Evolutionary conservation across 2,113 vertebrate species (phyloP).

Genomic region (Promerops cafer): DNA sequence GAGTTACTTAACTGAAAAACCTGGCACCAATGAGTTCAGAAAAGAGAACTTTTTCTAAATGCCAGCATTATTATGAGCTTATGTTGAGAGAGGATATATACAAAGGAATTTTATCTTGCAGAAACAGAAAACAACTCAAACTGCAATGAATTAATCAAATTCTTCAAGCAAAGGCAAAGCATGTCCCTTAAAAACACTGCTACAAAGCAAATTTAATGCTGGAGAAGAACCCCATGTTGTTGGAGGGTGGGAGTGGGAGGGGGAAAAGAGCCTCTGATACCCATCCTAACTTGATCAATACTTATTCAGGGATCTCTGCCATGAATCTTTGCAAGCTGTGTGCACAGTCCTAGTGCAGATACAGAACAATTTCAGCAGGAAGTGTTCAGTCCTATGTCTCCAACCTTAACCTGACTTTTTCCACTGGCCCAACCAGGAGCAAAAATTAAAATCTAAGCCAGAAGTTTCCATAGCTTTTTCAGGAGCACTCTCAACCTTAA

Average conservation of each 20-base stretch:
- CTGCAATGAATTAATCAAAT: background rate
- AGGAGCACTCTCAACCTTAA: background rate
- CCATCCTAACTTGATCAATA: too few relatives aligned
- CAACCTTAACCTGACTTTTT: background rate
- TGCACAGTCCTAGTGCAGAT: background rate
- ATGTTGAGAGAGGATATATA: background rate
- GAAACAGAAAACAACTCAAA: background rate
- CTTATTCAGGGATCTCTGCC: background rate
- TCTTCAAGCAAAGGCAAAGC: background rate
- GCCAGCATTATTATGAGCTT: constrained; percentile 6
- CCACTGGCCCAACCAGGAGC: background rate
- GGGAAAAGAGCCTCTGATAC: background rate
- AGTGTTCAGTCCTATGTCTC: background rate
- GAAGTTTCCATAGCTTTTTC: background rate
- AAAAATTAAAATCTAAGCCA: background rate
- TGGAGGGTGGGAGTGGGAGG: rapidly evolving
- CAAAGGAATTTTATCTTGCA: background rate
- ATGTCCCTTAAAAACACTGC: background rate
- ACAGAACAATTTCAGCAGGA: background rate
- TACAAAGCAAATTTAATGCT: background rate
- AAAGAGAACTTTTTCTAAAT: background rate
- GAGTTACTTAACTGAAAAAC: background rate
- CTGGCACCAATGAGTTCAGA: background rate
- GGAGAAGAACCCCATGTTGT: background rate
- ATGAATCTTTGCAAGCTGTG: background rate